Evolutionary conservation across 2,888 invertebrate species (phyloP), one percentile per base, ranked within the genome.

Genomic region (Melanostoma scalare): DNA sequence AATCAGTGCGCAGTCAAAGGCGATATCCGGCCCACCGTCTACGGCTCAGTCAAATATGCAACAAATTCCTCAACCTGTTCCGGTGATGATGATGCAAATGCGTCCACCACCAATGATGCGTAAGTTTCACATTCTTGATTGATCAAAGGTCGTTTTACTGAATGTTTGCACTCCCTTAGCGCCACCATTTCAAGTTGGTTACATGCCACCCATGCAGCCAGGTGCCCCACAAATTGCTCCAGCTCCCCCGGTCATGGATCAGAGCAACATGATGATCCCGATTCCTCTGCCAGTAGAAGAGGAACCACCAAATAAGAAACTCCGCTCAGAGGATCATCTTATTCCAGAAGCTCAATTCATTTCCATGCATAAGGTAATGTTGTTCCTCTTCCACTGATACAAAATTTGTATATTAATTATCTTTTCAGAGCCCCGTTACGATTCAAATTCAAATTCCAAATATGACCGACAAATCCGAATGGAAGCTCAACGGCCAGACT

Each of bases 401-500:
- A 65, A 10, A 20, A 9, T 10, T 60, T 9, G 1, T 81, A 0
- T 10, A 44, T 53, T 87, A 9, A 10, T 65, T 40, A 73, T 52
- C 52, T 87, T 89, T 79, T 20, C 90, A 95, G 94, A 94, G 94
- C 86, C 95, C 95, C n/a, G 95, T 97, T 9, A 94, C 94, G 40
- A 93, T 98, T 87, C 95, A 95, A 88, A 96, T 99, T 78, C 93
- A 94, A 74, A 94, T 98, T 35, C 99, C 99, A 6, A 92, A 94
- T 87, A 93, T 95, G 89, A 94, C 96, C 0, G 98, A 99, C 88
- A 98, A 98, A 89, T 92, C 96, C 0, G 99, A 99, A 93, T 98
- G 98, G 98, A 96, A 97, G 85, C 93, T 99, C 82, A 96, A 96
- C 90, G 99, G 99, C 0, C 98, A 99, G 91, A 93, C 95, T 82